phyloP scores from a whole-genome alignment of 2,113 vertebrate genomes.

The Cromileptes altivelis region DNA sequence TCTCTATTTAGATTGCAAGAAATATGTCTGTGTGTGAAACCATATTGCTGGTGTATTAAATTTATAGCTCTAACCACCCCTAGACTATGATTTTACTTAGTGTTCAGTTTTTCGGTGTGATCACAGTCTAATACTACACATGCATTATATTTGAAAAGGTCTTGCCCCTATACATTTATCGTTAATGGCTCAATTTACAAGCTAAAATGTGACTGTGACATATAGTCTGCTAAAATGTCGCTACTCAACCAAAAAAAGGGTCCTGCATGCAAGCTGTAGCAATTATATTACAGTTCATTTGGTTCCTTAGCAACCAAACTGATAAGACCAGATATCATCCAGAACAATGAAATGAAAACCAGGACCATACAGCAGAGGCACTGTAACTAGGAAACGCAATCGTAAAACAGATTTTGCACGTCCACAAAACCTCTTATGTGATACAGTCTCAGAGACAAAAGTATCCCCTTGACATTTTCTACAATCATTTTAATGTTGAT shows the following conservation, averaged over 20 bases:
- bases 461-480: slow-evolving; percentile 34
- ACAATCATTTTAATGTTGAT: slow-evolving; percentile 63
- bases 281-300: slow-evolving; percentile 78
- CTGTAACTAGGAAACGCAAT: slow-evolving; percentile 72
- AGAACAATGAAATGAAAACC: slow-evolving; percentile 76
- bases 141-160: slow-evolving; percentile 74
- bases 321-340: slow-evolving; percentile 76
- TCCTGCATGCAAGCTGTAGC: slow-evolving; percentile 75
- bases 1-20: slow-evolving; percentile 44
- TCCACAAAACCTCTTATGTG: slow-evolving; percentile 45
- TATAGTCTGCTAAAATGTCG: slow-evolving; percentile 61
- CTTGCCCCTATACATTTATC: slow-evolving; percentile 51
- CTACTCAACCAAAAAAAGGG: slow-evolving; percentile 64
- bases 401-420: slow-evolving; percentile 55
- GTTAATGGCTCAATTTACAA: slow-evolving; percentile 72
- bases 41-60: slow-evolving; percentile 63
- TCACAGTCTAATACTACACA: slow-evolving; percentile 75
- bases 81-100: slow-evolving; percentile 52
- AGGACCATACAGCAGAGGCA: slow-evolving; percentile 76
- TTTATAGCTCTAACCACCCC: slow-evolving; percentile 59
- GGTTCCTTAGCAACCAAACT: slow-evolving; percentile 80
- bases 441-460: slow-evolving; percentile 45
- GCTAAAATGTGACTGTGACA: slow-evolving; percentile 61
- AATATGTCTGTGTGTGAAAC: slow-evolving; percentile 54
- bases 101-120: slow-evolving; percentile 50